Evolutionary conservation across 2,113 vertebrate species (phyloP).

Genomic region (Phaetusa simplex): DNA sequence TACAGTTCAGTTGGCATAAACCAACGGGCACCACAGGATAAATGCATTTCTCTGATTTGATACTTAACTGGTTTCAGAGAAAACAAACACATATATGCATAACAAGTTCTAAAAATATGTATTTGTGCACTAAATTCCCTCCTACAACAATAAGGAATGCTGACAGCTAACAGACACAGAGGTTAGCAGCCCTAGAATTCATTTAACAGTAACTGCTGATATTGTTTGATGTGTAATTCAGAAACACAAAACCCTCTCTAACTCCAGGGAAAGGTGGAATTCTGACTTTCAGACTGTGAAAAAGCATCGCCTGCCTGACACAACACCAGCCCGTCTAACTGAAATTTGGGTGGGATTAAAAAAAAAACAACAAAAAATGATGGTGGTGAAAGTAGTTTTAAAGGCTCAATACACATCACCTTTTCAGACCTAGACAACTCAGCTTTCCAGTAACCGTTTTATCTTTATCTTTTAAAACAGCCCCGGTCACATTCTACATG

Average conservation of each 20-base stretch:
- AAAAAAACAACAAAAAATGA: background rate
- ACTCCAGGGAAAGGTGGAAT: background rate
- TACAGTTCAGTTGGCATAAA: background rate
- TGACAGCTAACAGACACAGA: background rate
- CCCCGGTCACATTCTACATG: fast-evolving
- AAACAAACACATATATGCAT: background rate
- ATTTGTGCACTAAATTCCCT: background rate
- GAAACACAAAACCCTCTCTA: background rate
- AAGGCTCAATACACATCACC: background rate
- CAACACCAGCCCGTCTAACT: background rate
- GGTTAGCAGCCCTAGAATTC: background rate
- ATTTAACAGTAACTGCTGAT: background rate
- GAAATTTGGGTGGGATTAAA: background rate
- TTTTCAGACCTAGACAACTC: background rate
- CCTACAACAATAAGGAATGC: background rate
- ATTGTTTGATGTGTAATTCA: fast-evolving
- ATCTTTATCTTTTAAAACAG: background rate
- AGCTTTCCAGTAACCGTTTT: background rate
- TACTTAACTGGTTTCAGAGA: background rate
- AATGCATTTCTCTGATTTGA: background rate
- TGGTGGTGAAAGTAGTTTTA: background rate
- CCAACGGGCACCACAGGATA: background rate
- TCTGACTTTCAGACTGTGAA: background rate
- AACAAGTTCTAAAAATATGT: background rate
- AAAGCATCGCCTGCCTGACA: background rate